phyloP scores from a whole-genome alignment of 92 coral and sea anemone genomes.

The Anthopleura xanthogrammica region DNA sequence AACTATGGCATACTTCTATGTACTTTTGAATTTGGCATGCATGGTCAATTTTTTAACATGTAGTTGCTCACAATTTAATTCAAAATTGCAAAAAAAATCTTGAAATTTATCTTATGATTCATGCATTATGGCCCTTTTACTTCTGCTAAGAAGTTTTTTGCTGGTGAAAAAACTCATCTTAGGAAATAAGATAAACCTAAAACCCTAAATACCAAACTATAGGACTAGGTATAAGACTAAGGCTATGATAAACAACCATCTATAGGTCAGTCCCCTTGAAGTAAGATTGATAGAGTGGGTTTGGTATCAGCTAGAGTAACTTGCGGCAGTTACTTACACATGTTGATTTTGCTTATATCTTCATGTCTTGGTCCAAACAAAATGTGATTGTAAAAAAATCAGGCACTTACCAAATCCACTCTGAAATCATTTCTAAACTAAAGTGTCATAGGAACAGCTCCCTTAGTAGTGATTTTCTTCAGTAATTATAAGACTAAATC shows the following conservation, averaged over 20 bases:
- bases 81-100: neutral
- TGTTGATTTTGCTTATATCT: neutral
- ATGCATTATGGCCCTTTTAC: neutral
- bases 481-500: no score
- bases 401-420: neutral
- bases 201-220: neutral
- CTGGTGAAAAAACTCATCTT: constrained; percentile 38
- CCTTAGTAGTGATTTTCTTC: neutral
- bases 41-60: neutral
- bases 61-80: neutral
- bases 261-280: neutral
- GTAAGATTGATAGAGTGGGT: neutral
- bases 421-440: neutral
- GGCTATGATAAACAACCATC: neutral
- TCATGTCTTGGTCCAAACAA: neutral
- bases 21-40: no score
- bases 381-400: neutral
- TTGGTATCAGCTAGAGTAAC: neutral
- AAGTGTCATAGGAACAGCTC: neutral
- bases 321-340: neutral
- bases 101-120: neutral
- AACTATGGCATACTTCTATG: neutral
- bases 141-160: constrained; percentile 29
- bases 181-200: neutral
- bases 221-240: neutral